Evolutionary conservation across 2,113 vertebrate species (phyloP).

Genomic region (Toxotes jaculatrix): DNA sequence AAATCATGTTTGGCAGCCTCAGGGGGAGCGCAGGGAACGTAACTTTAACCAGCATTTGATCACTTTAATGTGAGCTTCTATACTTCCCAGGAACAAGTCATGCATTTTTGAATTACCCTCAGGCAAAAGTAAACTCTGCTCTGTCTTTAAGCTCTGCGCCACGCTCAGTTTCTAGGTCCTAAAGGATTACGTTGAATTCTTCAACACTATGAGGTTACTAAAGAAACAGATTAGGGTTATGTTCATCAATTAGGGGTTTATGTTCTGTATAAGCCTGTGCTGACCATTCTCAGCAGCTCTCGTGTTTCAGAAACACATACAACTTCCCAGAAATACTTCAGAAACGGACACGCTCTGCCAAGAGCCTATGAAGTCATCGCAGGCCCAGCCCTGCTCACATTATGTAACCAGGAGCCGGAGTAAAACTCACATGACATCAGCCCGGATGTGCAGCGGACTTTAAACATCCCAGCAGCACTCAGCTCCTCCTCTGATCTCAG

Average conservation of each 20-base stretch:
- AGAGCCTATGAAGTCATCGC: constrained; percentile 60
- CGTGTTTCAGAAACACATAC: constrained; percentile 47
- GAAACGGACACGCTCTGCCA: constrained; percentile 43
- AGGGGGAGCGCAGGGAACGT: background rate
- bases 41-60: background rate
- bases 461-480: constrained; percentile 19
- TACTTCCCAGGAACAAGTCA: background rate
- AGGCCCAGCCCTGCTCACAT: constrained; percentile 35
- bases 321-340: constrained; percentile 54
- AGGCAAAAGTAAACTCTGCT: constrained; percentile 17
- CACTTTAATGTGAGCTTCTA: constrained; percentile 1
- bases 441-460: constrained; percentile 23
- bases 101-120: background rate
- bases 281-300: constrained; percentile 35
- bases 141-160: background rate
- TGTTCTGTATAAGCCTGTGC: constrained; percentile 27
- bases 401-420: constrained; percentile 61
- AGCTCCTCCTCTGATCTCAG: constrained; percentile 26
- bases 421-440: constrained; percentile 63
- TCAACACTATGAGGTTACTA: constrained; percentile 40
- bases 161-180: constrained; percentile 1
- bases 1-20: background rate
- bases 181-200: constrained; percentile 38
- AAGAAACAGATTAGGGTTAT: constrained; percentile 40
- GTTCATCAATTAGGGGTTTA: constrained; percentile 41